Percentiles rank a stretch among this genome's conserved stretches.
phyloP scores from a whole-genome alignment of 2,888 invertebrate species.

The Smittia aterrima region DNA sequence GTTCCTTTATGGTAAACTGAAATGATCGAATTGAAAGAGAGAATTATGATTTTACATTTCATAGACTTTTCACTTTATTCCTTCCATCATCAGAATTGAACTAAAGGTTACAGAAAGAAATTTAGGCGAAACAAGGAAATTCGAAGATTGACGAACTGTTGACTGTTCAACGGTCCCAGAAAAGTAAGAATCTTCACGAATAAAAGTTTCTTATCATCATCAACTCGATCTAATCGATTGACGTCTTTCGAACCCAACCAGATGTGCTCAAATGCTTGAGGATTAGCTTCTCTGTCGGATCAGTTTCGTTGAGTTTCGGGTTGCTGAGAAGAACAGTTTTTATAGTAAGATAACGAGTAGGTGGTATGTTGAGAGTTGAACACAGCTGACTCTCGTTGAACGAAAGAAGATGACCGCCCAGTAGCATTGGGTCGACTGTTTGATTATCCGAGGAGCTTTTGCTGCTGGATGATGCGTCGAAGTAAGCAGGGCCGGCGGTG shows the following conservation, averaged over 20 bases:
- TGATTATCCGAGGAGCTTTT: constrained; percentile 54
- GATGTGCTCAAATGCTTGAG: constrained; percentile 55
- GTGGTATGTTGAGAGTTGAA: constrained; percentile 72
- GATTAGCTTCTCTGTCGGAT: constrained; percentile 51
- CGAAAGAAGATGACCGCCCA: constrained; percentile 61
- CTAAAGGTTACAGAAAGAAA: not conserved
- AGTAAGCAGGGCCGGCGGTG: constrained; percentile 57
- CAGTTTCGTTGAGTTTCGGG: constrained; percentile 1
- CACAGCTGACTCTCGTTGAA: constrained; percentile 73
- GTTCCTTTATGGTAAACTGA: too few relatives aligned
- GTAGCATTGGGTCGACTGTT: constrained; percentile 47
- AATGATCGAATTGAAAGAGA: too few relatives aligned
- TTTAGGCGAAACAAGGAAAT: too few relatives aligned
- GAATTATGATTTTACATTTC: too few relatives aligned
- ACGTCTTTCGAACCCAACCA: constrained; percentile 49
- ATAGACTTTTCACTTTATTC: not conserved
- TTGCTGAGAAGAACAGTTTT: constrained; percentile 75
- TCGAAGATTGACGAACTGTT: not conserved
- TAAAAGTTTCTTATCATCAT: not conserved
- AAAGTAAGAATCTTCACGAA: not conserved
- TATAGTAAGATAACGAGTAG: constrained; percentile 83
- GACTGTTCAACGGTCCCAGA: not conserved
- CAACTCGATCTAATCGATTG: not conserved
- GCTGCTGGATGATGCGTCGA: constrained; percentile 55
- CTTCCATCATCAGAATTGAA: not conserved